Conservation (phyloP, 2,888 invertebrate species). For the Meliscaeva auricollis region DNA sequence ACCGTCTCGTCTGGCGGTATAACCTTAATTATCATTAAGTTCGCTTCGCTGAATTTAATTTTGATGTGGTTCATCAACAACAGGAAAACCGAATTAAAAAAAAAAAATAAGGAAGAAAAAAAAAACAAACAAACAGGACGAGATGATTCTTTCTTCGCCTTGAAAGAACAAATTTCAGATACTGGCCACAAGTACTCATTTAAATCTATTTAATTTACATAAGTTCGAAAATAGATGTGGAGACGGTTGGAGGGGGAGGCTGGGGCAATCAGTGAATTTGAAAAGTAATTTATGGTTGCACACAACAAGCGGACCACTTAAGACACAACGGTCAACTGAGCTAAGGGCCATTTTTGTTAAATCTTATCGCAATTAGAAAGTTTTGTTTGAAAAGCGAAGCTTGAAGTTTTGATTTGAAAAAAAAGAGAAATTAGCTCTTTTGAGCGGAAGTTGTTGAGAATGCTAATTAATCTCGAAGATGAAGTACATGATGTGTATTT, state of each 20-base stretch:
- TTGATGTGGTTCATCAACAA: constrained; percentile 76
- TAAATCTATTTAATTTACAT: constrained; percentile 69
- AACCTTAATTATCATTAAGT: constrained; percentile 75
- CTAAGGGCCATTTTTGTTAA: constrained; percentile 66
- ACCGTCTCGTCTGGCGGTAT: constrained; percentile 66
- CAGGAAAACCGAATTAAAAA: constrained; percentile 61
- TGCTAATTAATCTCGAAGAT: constrained; percentile 65
- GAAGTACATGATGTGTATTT: background rate
- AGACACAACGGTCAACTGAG: constrained; percentile 71
- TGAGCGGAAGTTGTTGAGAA: constrained; percentile 56
- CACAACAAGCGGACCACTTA: constrained; percentile 63
- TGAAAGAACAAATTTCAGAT: constrained; percentile 58
- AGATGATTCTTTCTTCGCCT: constrained; percentile 61
- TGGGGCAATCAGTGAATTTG: constrained; percentile 36
- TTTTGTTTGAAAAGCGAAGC: constrained; percentile 29
- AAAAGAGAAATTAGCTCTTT: constrained; percentile 15
- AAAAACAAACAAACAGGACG: background rate
- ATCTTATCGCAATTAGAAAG: constrained; percentile 72
- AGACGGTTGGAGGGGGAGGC: background rate
- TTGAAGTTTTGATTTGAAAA: constrained; percentile 44
- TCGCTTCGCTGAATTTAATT: constrained; percentile 73
- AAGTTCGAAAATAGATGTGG: constrained; percentile 8
- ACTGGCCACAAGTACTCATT: constrained; percentile 72
- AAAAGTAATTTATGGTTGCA: constrained; percentile 70
- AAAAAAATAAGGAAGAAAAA: background rate